Evolutionary conservation across 2,888 invertebrate genomes (phyloP), one percentile per base, ranked within the genome.

Genomic region (Drosophila mayaguana): DNA sequence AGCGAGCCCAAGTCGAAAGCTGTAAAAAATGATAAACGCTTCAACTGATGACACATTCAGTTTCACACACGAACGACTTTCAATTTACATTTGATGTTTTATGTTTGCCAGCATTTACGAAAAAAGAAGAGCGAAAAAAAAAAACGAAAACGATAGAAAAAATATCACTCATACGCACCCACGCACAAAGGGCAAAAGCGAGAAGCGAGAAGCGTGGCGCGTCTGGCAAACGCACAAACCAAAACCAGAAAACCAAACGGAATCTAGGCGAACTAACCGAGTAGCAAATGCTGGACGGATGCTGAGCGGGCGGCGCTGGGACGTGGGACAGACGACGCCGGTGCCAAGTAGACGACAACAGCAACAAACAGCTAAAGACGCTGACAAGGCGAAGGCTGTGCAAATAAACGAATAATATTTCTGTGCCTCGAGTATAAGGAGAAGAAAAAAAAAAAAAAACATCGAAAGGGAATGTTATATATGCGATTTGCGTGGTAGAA

Each of bases 1-100:
- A 88, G 70, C 67, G 59, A 63, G 63, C 57, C 69, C 71, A 65
- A 72, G 68, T 55, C 66, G 68, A 78, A 77, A 78, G 83, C 89
- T 84, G 89, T 89, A 85, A 85, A 90, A 86, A 90, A 86, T 86
- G 90, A 86, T 86, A 90, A 86, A 86, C 86, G 86, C 86, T 90
- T 90, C 86, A 90, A 86, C 86, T 86, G 86, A 86, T 86, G 86
- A 90, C 86, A 86, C 86, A 90, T 86, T 86, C 90, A 86, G 85
- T 90, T 90, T 90, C 89, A 91, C 90, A 91, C 90, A 91, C 91
- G 89, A 89, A 86, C 82, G 91, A 90, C 80, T 90, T 90, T 90
- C 91, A 91, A 90, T 90, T 90, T 90, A 86, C 86, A 86, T 86
- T 90, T 86, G 86, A 86, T 86, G 86, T 86, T 86, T 86, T 86